Conservation (phyloP, 2,888 invertebrate genomes). For the Pyrocoelia pectoralis region DNA sequence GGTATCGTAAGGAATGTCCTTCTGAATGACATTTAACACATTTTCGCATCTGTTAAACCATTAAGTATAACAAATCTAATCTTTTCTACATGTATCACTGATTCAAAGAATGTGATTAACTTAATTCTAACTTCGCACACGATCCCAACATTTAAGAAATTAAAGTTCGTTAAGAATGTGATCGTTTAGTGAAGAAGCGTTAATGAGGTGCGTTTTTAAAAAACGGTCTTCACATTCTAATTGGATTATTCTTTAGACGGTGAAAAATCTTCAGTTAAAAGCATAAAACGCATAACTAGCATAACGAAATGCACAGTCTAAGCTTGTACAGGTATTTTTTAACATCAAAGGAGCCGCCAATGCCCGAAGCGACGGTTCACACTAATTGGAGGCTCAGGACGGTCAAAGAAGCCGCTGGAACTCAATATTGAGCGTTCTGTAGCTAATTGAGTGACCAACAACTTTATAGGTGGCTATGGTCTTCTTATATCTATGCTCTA, state of each 20-base stretch:
- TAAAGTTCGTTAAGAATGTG: conserved; percentile 50
- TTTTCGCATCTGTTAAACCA: conserved; percentile 45
- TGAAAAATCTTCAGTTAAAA: conserved; percentile 34
- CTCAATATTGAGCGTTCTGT: conserved; percentile 61
- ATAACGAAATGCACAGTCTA: conserved; percentile 49
- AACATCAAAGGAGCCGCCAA: conserved; percentile 59
- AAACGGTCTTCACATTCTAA: conserved; percentile 57
- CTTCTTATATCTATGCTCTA: conserved; percentile 35
- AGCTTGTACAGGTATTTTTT: conserved; percentile 58
- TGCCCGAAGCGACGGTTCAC: conserved; percentile 61
- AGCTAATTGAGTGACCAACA: conserved; percentile 63
- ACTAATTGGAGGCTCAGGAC: conserved; percentile 62
- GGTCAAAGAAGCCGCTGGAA: conserved; percentile 62
- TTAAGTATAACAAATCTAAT: conserved; percentile 40
- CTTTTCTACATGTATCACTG: conserved; percentile 46
- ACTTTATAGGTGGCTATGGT: conserved; percentile 53
- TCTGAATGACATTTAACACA: conserved; percentile 49
- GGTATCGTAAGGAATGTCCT: conserved; percentile 38
- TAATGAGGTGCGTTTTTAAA: conserved; percentile 50
- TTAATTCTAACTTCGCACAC: conserved; percentile 46
- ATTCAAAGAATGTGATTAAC: conserved; percentile 53
- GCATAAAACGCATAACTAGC: conserved; percentile 31
- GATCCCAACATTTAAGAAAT: conserved; percentile 41
- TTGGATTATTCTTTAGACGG: conserved; percentile 48
- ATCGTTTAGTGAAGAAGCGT: conserved; percentile 42